Evolutionary conservation across 2,797 vertebrate genomes (phyloP).

Genomic region (Lindbergichthys nudifrons): DNA sequence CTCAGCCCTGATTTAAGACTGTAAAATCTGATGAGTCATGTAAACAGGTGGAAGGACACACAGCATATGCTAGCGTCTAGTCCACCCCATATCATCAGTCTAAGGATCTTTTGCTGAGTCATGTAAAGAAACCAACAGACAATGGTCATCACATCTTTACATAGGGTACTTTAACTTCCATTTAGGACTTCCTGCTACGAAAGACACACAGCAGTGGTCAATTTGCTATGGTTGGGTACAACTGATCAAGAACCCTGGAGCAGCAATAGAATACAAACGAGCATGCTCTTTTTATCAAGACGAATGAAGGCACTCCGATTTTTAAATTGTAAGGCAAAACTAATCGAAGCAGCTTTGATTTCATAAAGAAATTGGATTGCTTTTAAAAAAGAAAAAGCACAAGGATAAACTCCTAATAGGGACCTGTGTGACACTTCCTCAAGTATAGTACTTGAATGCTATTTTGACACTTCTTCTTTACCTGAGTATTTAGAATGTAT

Average conservation of each 20-base stretch:
- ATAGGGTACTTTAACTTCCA: constrained; percentile 30
- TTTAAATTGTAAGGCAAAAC: neutral
- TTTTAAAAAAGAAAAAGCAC: neutral
- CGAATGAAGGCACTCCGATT: neutral
- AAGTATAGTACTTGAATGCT: too few relatives aligned
- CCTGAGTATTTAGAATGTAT: too few relatives aligned
- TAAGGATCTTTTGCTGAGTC: constrained; percentile 69
- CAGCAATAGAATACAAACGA: neutral
- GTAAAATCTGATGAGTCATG: constrained; percentile 47
- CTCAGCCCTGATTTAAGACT: neutral
- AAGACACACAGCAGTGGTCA: neutral
- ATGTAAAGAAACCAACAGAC: constrained; percentile 35
- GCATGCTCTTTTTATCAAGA: neutral
- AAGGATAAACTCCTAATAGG: neutral
- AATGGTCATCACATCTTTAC: constrained; percentile 13
- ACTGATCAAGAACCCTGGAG: neutral
- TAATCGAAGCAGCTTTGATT: neutral
- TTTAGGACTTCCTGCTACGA: constrained; percentile 4
- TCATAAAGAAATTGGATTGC: neutral
- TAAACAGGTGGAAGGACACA: constrained; percentile 20
- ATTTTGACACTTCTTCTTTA: too few relatives aligned
- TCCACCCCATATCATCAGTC: constrained; percentile 35
- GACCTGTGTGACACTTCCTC: too few relatives aligned
- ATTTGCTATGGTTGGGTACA: neutral
- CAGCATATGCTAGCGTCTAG: constrained; percentile 32